phyloP scores from a whole-genome alignment of 2,888 invertebrate genomes.

The Pasiphila rectangulata region DNA sequence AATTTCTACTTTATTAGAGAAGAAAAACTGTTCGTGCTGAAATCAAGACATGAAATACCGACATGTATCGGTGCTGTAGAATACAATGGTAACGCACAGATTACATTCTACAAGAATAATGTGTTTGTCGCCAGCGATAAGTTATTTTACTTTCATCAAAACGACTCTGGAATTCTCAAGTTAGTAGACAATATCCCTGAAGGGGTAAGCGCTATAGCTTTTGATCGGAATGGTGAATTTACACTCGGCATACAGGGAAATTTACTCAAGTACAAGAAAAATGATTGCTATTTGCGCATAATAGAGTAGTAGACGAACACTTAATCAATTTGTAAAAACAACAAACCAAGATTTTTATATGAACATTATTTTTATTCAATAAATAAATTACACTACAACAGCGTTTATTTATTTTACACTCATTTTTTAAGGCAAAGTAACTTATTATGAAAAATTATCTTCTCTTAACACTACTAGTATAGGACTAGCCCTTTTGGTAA shows the following conservation, averaged over 20 bases:
- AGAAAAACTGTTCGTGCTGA: slow-evolving; percentile 55
- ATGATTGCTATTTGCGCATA: slow-evolving; percentile 46
- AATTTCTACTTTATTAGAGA: slow-evolving; percentile 64
- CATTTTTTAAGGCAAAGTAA: not conserved
- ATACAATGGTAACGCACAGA: slow-evolving; percentile 61
- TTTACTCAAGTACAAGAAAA: slow-evolving; percentile 57
- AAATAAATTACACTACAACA: slow-evolving; percentile 29
- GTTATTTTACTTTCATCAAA: slow-evolving; percentile 58
- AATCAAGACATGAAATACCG: slow-evolving; percentile 45
- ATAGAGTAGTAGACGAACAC: slow-evolving; percentile 27
- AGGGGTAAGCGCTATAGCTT: slow-evolving; percentile 61
- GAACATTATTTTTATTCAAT: slow-evolving; percentile 35
- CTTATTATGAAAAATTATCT: not conserved
- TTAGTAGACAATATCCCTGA: slow-evolving; percentile 51
- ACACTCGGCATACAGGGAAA: slow-evolving; percentile 56
- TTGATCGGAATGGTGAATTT: slow-evolving; percentile 56
- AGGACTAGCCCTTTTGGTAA: not conserved
- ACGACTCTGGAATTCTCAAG: slow-evolving; percentile 53
- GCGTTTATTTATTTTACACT: not conserved
- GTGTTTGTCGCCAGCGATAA: slow-evolving; percentile 60
- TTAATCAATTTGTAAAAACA: slow-evolving; percentile 4
- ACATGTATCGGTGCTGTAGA: slow-evolving; percentile 50
- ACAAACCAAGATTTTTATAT: not conserved
- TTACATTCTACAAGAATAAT: slow-evolving; percentile 53
- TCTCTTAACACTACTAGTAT: too few species aligned